These are phyloP conservation scores for Epizoanthus illoricatus DNA, from an alignment of 92 coral and sea anemone species.

Conservation along the genomic window DNA sequence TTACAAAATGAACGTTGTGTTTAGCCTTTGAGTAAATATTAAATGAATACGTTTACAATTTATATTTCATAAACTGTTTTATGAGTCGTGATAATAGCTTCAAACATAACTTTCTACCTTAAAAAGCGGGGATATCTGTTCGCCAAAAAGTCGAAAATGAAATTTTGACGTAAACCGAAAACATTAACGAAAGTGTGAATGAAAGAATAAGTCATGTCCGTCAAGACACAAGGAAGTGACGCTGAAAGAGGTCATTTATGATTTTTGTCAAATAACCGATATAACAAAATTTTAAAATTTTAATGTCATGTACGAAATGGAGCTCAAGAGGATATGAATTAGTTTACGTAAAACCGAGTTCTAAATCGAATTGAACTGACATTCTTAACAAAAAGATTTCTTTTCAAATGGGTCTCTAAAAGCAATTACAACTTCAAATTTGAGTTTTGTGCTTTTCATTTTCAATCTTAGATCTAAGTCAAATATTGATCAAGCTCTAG, in stretches of 20 bases:
- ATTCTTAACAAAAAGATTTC: constrained; percentile 30
- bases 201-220: not conserved
- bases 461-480: constrained; percentile 32
- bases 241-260: constrained; percentile 16
- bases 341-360: not conserved
- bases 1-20: constrained; percentile 24
- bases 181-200: constrained; percentile 9
- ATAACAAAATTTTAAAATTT: not conserved
- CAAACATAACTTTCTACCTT: not conserved
- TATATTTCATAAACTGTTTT: constrained; percentile 1
- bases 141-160: not conserved
- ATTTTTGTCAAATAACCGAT: constrained; percentile 6
- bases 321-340: not conserved
- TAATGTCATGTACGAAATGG: not conserved
- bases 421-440: constrained; percentile 44
- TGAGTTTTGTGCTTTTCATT: constrained; percentile 39
- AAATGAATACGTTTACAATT: constrained; percentile 13
- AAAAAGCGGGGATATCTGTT: not conserved
- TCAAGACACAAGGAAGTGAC: not conserved
- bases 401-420: constrained; percentile 23
- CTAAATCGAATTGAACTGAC: constrained; percentile 26
- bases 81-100: not conserved
- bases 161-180: not conserved
- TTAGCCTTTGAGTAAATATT: constrained; percentile 23
- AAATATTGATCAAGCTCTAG: constrained; percentile 31